These are phyloP conservation scores for Acanthornis magna DNA, from an alignment of 2,797 vertebrate genomes.

Conservation along the genomic window DNA sequence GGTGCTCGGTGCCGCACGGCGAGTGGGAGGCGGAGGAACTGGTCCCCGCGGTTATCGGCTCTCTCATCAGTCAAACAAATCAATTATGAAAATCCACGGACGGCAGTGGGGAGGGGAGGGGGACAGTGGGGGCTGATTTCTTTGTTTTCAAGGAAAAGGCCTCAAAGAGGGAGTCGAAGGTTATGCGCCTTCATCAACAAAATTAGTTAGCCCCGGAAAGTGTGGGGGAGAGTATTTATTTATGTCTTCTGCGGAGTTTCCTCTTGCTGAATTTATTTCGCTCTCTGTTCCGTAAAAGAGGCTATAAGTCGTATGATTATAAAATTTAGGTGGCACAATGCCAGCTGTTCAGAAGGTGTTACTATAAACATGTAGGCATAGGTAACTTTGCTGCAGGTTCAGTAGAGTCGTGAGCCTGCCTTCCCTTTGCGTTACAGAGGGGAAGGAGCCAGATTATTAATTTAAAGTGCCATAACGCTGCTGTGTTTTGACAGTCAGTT, in stretches of 20 bases:
- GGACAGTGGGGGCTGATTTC: not conserved
- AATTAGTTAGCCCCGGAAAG: not conserved
- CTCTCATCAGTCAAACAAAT: not conserved
- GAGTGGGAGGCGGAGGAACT: not conserved
- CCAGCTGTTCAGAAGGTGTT: not conserved
- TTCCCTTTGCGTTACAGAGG: not conserved
- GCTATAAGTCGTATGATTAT: not conserved
- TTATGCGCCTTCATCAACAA: not conserved
- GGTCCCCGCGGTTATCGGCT: not conserved
- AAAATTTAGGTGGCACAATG: not conserved
- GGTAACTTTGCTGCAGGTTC: not conserved
- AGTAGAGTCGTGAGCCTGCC: not conserved
- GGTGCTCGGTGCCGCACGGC: not conserved
- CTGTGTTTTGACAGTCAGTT: constrained; percentile 35
- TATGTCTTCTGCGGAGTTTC: constrained; percentile 1
- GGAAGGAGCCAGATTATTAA: not conserved
- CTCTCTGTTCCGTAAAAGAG: not conserved
- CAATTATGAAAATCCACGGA: not conserved
- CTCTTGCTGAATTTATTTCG: not conserved
- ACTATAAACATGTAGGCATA: not conserved
- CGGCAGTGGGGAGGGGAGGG: not conserved
- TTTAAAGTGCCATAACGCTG: not conserved
- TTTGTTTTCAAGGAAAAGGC: constrained; percentile 41
- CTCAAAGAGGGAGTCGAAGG: not conserved
- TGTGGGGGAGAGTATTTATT: not conserved